Evolutionary conservation across 2,888 invertebrate genomes (phyloP).

Genomic region (Drosophila testacea): DNA sequence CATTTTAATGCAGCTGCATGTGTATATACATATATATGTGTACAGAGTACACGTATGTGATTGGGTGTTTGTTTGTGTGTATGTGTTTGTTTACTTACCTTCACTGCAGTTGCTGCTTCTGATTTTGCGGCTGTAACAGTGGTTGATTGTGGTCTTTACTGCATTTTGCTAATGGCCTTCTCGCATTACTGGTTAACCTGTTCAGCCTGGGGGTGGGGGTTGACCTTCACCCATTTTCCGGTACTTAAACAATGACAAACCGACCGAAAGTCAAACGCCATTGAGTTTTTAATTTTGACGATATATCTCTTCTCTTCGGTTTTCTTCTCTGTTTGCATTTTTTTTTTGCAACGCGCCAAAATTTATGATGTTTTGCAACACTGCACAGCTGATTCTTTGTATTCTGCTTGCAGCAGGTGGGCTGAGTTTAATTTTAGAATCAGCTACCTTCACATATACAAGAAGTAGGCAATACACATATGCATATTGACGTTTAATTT

Average conservation of each 20-base stretch:
- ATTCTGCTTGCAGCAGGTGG: neutral
- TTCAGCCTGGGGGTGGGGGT: conserved; percentile 13
- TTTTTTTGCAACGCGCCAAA: no score
- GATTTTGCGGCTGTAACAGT: conserved; percentile 38
- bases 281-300: conserved; percentile 29
- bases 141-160: conserved; percentile 27
- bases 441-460: neutral
- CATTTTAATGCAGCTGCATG: conserved; percentile 18
- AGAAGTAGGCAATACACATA: conserved; percentile 4
- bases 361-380: conserved; percentile 6
- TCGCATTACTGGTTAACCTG: conserved; percentile 20
- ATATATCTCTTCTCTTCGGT: neutral
- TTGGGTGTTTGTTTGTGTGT: conserved; percentile 7
- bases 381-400: neutral
- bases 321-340: neutral
- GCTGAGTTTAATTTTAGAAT: conserved; percentile 23
- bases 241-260: conserved; percentile 58
- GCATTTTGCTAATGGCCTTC: conserved; percentile 68
- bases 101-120: conserved; percentile 46
- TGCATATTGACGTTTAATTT: conserved; percentile 22
- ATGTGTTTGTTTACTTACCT: conserved; percentile 53
- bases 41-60: neutral
- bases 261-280: conserved; percentile 59
- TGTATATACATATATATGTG: conserved; percentile 6
- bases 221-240: conserved; percentile 82